Evolutionary conservation across 2,888 invertebrate genomes (phyloP).

Genomic region (Cryptocheilus praepositus): DNA sequence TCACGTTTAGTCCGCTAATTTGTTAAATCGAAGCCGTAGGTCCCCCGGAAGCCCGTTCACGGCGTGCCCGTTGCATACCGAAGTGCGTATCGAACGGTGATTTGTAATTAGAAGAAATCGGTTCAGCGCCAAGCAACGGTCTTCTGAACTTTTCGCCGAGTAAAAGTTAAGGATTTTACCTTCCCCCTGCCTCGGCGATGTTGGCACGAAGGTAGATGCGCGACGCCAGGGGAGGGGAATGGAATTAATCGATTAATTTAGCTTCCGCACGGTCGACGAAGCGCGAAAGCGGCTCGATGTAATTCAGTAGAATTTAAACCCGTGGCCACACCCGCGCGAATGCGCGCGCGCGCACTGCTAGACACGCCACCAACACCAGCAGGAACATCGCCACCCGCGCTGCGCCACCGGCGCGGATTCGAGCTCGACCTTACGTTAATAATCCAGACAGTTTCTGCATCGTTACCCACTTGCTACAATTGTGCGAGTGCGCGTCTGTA

Average conservation of each 20-base stretch:
- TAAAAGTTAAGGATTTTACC: neutral
- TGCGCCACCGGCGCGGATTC: slow-evolving; percentile 20
- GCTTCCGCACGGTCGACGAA: slow-evolving; percentile 33
- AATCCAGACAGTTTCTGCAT: slow-evolving; percentile 43
- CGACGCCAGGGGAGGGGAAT: slow-evolving; percentile 15
- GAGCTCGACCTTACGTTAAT: slow-evolving; percentile 43
- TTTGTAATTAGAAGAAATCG: no score
- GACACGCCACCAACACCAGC: neutral
- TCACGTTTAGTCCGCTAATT: slow-evolving; percentile 42
- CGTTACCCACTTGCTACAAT: slow-evolving; percentile 45
- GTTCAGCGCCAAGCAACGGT: neutral
- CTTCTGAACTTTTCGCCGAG: no score
- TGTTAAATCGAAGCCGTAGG: slow-evolving; percentile 36
- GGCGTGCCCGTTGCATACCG: no score
- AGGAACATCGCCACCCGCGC: slow-evolving; percentile 6
- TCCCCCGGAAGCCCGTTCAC: neutral
- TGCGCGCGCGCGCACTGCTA: neutral
- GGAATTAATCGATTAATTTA: slow-evolving; percentile 49
- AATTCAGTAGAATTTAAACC: slow-evolving; percentile 43
- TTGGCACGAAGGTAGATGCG: neutral
- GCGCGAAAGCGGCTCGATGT: slow-evolving; percentile 33
- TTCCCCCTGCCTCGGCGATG: neutral
- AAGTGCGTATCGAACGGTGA: no score
- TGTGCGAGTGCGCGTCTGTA: slow-evolving; percentile 26
- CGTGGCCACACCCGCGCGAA: slow-evolving; percentile 17